Conservation (phyloP, 2,797 vertebrate genomes). For the Triplophysa yarkandensis region DNA sequence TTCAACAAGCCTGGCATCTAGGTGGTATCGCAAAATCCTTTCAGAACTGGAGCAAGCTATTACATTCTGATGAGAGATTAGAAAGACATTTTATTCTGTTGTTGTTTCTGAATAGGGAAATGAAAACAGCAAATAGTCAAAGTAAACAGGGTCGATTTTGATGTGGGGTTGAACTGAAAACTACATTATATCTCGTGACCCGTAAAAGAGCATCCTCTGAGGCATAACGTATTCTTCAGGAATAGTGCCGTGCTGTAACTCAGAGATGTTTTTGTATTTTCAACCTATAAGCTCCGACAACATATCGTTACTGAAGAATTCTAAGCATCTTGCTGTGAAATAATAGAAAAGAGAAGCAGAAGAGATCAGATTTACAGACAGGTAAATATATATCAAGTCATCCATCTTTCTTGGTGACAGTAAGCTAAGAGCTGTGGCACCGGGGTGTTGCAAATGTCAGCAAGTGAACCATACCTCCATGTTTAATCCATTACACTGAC, state of each 20-base stretch:
- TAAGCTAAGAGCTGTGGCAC: slow-evolving; percentile 15
- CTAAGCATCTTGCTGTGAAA: not conserved
- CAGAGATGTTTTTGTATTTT: not conserved
- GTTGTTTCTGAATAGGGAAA: not conserved
- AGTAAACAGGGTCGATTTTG: not conserved
- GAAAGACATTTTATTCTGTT: not conserved
- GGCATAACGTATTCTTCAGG: not conserved
- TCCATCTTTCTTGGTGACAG: slow-evolving; percentile 32
- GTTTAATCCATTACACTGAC: slow-evolving; percentile 49
- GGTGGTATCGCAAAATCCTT: not conserved
- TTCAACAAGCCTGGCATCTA: not conserved
- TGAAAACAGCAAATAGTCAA: slow-evolving; percentile 6
- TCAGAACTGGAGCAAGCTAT: not conserved
- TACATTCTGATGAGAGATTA: not conserved
- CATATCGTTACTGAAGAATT: not conserved
- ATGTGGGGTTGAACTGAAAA: not conserved
- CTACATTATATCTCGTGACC: not conserved
- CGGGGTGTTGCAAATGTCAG: slow-evolving; percentile 41
- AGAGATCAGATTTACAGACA: not conserved
- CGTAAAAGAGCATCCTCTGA: not conserved
- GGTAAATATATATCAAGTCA: slow-evolving; percentile 18
- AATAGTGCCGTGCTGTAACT: not conserved
- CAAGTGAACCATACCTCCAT: slow-evolving; percentile 49
- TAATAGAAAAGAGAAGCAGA: not conserved
- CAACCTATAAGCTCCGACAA: not conserved